phyloP scores from a whole-genome alignment of 2,888 invertebrate genomes.

The Papilio gigon region DNA sequence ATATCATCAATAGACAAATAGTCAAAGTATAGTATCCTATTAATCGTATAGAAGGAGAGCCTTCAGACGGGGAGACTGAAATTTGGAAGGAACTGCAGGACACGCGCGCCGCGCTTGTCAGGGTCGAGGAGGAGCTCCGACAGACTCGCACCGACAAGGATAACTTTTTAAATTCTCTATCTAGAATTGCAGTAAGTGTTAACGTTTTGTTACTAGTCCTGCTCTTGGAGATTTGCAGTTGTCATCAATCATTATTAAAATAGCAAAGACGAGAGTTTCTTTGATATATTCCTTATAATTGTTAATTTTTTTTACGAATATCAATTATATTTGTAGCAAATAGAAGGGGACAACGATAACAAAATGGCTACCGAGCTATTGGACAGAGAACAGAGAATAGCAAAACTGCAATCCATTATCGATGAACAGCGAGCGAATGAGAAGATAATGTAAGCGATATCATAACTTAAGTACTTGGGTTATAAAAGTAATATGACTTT shows the following conservation, averaged over 20 bases:
- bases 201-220: no score
- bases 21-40: no score
- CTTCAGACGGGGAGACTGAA: conserved; percentile 74
- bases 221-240: no score
- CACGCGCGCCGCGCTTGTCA: conserved; percentile 60
- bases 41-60: conserved; percentile 63
- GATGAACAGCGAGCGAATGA: conserved; percentile 66
- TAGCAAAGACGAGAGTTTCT: no score
- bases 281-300: no score
- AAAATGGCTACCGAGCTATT: conserved; percentile 71
- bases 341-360: conserved; percentile 64
- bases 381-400: conserved; percentile 67
- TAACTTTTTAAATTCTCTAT: conserved; percentile 73
- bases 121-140: conserved; percentile 68
- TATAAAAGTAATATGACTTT: background rate
- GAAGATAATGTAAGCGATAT: conserved; percentile 61
- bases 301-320: no score
- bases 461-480: background rate
- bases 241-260: no score
- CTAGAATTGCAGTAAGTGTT: conserved; percentile 73
- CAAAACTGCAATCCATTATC: conserved; percentile 63
- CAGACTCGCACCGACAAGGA: conserved; percentile 77
- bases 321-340: conserved; percentile 56
- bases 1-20: no score
- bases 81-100: conserved; percentile 78